Conservation (phyloP, 2,888 invertebrate genomes). For the Lordiphosa fenestrarum region DNA sequence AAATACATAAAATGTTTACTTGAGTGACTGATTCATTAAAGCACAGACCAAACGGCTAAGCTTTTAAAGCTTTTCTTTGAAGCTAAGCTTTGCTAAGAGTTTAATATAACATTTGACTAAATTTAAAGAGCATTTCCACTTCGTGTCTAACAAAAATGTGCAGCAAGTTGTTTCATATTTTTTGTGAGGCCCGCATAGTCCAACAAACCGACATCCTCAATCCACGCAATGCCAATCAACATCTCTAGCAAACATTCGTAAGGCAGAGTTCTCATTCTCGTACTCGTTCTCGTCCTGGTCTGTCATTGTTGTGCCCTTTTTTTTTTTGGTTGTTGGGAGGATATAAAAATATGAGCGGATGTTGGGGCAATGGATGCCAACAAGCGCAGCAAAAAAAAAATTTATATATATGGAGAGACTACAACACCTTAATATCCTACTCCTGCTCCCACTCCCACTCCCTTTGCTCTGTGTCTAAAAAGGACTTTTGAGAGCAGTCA, state of each 20-base stretch:
- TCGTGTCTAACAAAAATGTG: no score
- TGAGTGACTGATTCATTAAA: no score
- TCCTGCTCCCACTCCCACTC: neutral
- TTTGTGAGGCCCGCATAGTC: slow-evolving; percentile 43
- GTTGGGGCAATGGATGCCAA: slow-evolving; percentile 8
- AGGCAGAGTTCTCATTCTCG: slow-evolving; percentile 45
- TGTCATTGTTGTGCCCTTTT: slow-evolving; percentile 40
- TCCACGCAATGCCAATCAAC: slow-evolving; percentile 64
- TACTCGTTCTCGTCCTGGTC: slow-evolving; percentile 34
- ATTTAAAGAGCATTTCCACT: no score
- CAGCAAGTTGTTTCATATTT: no score
- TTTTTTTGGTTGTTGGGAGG: slow-evolving; percentile 8
- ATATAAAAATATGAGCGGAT: slow-evolving; percentile 33
- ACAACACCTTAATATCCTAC: slow-evolving; percentile 15
- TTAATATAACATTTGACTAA: no score
- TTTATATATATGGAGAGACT: neutral
- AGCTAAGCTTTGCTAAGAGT: no score
- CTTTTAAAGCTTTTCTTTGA: no score
- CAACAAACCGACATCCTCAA: slow-evolving; percentile 28
- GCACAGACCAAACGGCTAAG: no score
- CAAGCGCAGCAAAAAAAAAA: neutral
- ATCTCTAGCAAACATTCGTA: slow-evolving; percentile 72
- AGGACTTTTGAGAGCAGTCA: slow-evolving; percentile 13
- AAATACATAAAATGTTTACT: no score
- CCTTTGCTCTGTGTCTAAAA: neutral